Base-by-base conservation (phyloP, 2,113 vertebrate genomes). In the Myodes glareolus region DNA sequence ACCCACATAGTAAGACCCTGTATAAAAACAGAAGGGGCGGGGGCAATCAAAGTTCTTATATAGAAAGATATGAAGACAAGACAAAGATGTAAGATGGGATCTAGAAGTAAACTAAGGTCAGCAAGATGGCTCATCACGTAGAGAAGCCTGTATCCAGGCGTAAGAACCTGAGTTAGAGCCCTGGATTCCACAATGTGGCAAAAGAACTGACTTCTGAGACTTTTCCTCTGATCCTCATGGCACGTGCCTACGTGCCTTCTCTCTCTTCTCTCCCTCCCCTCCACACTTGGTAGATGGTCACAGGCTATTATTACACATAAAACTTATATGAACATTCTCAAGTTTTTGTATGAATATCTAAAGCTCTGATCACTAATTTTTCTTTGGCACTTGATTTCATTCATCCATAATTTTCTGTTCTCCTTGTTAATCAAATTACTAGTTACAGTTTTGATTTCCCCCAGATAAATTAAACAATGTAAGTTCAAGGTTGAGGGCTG, bases 31-130 rank as follows among this genome's bases (percentile, higher is more conserved):
- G n/a, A 65, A 93, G 81, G 81, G 42, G 23, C 1, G 19, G 70
- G 70, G 7, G 7, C 8, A 47, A 86, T 45, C 16, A 45, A 86
- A 92, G 81, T 87, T 84, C 75, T 92, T 90, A 45, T 78, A 92
- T 72, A 47, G 36, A 90, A 88, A 52, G 45, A 58, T 89, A 76
- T 89, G 45, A 97, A 96, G 94, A 85, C 45, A 86, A 61, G 80
- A 84, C 42, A 33, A 88, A 91, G 11, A 91, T 91, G 27, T 92
- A 78, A 94, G 42, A 88, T 67, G 25, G 23, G 92, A 85, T 86
- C 75, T 85, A 76, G 61, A 93, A 91, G 91, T 82, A 88, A 94
- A 80, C n/a, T 82, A 21, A 63, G 25, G 7, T 63, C 21, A 84
- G 55, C 23, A 63, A 84, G n/a, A 42, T 63, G 81, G 39, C 55